Conservation (phyloP, 1,140 invertebrate species). For the Ephestia elutella region DNA sequence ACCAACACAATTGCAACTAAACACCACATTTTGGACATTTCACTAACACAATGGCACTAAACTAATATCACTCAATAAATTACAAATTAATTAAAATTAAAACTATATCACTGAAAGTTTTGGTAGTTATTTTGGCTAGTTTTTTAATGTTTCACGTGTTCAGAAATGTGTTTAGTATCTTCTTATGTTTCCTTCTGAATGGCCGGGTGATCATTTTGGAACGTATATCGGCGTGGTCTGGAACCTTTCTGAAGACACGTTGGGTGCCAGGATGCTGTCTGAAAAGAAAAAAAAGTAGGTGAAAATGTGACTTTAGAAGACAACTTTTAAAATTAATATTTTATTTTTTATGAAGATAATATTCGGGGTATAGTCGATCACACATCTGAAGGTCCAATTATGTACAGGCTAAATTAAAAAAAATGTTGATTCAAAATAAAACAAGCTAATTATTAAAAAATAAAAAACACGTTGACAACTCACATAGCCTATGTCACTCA, state of each 20-base stretch:
- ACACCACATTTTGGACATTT: slow-evolving; percentile 26
- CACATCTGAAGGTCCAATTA: too few relatives aligned
- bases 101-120: slow-evolving; percentile 35
- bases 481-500: too few relatives aligned
- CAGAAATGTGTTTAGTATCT: slow-evolving; percentile 48
- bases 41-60: not conserved
- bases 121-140: slow-evolving; percentile 21
- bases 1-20: slow-evolving; percentile 30
- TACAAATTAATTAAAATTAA: slow-evolving; percentile 16
- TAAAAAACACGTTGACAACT: too few relatives aligned
- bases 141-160: slow-evolving; percentile 45
- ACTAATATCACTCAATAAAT: slow-evolving; percentile 60
- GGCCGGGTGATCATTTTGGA: slow-evolving; percentile 49
- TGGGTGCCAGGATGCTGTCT: slow-evolving; percentile 28
- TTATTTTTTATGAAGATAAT: too few relatives aligned
- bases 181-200: slow-evolving; percentile 47
- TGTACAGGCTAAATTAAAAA: too few relatives aligned
- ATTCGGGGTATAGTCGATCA: too few relatives aligned
- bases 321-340: too few relatives aligned
- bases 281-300: slow-evolving; percentile 30
- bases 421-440: too few relatives aligned
- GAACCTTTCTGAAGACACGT: slow-evolving; percentile 16
- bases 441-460: too few relatives aligned
- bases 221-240: slow-evolving; percentile 19
- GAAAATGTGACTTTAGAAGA: too few relatives aligned